A percentile compares a stretch with the other conserved stretches of the same genome.
Evolutionary conservation across 1,140 invertebrate species (phyloP).

Genomic region (Magallana ariakensis): DNA sequence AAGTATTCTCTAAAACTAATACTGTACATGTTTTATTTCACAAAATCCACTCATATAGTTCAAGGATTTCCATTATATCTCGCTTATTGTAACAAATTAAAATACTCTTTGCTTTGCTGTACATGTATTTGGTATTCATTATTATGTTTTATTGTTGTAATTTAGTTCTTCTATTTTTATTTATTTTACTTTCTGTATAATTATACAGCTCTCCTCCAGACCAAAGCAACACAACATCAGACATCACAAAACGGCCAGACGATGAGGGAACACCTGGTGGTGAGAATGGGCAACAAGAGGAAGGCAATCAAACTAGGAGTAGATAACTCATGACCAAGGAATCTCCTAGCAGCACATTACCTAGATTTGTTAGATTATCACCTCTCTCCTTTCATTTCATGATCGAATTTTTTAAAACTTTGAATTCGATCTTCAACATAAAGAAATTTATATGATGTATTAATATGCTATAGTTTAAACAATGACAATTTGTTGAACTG

Average conservation of each 20-base stretch:
- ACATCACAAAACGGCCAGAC: slow-evolving; percentile 48
- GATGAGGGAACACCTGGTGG: slow-evolving; percentile 45
- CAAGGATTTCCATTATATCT: too few species aligned
- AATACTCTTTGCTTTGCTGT: too few species aligned
- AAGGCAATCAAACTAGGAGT: slow-evolving; percentile 14
- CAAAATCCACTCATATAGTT: too few species aligned
- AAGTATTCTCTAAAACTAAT: too few species aligned
- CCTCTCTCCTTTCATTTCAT: not conserved
- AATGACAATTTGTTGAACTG: too few species aligned
- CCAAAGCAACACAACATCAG: slow-evolving; percentile 51
- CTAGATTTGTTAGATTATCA: not conserved
- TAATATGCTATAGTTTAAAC: too few species aligned
- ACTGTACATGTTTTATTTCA: too few species aligned
- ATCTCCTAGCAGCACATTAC: not conserved
- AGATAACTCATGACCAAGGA: slow-evolving; percentile 35
- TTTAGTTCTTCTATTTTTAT: not conserved
- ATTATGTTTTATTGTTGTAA: too few species aligned
- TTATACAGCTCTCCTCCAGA: slow-evolving; percentile 50
- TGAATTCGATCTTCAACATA: too few species aligned
- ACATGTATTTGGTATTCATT: too few species aligned
- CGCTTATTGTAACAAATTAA: too few species aligned
- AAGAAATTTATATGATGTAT: too few species aligned
- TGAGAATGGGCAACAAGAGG: not conserved
- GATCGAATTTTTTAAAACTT: not conserved
- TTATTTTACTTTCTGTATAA: not conserved